Base-by-base conservation (phyloP, 1,140 invertebrate genomes). In the Heliothis subflexa region DNA sequence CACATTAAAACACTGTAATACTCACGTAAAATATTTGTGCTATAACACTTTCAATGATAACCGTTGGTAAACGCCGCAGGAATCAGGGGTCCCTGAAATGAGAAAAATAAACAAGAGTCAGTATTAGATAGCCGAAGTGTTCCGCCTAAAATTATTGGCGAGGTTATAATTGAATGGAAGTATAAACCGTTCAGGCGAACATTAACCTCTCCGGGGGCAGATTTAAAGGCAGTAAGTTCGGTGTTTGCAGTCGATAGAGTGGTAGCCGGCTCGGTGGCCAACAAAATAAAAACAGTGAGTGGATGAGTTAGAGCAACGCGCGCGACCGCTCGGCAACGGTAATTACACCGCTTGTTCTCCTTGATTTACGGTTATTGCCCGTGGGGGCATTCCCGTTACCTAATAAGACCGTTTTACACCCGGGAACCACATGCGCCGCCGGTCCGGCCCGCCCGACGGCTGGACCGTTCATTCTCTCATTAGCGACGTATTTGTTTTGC, bases 61-160 rank as follows among this genome's bases (percentile, higher is more conserved):
- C 97, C 97, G 96, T 98, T 98, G 96, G 97, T 98, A 96, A 98
- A 98, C 95, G 97, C 97, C 95, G 97, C 97, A 96, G 97, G 97
- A 96, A 98, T 98, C 96, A 98, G 95, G 94, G 97, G 97, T 94
- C 97, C 97, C 97, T 98, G 96, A 79, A 96, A 96, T 81, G 86
- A 92, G 81, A 88, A 90, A 86, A 85, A 89, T 85, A 82, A 55
- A 73, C 16, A 57, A 21, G 14, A 66, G 52, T 68, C 62, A 77
- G 52, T 68, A 47, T 77, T 66, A 66, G 61, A 28, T 55, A 55
- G 55, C 14, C 18, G 14, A 13, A 25, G 50, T 57, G 62, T 21
- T 40, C 33, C 47, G 55, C 47, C 14, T 21, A 74, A 64, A 81
- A 64, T 73, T 72, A 68, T 49, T 68, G 70, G 71, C 76, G 33